Base-by-base conservation (phyloP, 2,113 vertebrate genomes). In the Salvator merianae region DNA sequence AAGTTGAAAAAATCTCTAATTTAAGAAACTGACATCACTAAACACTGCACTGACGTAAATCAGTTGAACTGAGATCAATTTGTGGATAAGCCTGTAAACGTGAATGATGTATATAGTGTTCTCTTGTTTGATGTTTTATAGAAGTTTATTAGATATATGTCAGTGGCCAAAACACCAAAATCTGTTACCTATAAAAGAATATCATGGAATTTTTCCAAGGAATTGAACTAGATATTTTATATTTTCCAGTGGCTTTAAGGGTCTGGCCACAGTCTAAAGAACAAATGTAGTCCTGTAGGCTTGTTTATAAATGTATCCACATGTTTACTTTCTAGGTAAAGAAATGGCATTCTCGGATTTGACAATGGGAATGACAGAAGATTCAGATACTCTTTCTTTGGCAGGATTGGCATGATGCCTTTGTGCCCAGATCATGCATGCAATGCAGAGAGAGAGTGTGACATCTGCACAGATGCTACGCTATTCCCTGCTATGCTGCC, bases 151-250 rank as follows among this genome's bases (percentile, higher is more conserved):
- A 65, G 13, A 66, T 68, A 77, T 22, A 20, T 36, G 5, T 30
- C 26, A 71, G 50, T 62, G 34, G 34, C 83, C 69, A 78, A 84
- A 78, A 74, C 65, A 34, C 38, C 38, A 62, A 82, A 82, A 71
- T 78, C 36, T 70, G 30, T 62, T 71, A 62, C 30, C 12, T 59
- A 71, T 78, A 70, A 84, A 20, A 65, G 7, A 50, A 26, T 36
- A 40, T 68, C 63, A 26, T 43, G 36, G 53, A 70, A 68, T 26
- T 30, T 77, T 81, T 71, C 38, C 53, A 71, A 71, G 68, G 32
- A 76, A 76, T 53, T 68, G 43, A 30, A 66, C n/a, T 55, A 68
- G 62, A 50, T 30, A n/a, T 3, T 83, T 59, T 59, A 59, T 20
- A 66, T 83, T 83, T 83, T 38, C 65, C 55, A 77, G 4, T 53